Conservation (phyloP, 2,888 invertebrate genomes). For the Leptura quadrifasciata region DNA sequence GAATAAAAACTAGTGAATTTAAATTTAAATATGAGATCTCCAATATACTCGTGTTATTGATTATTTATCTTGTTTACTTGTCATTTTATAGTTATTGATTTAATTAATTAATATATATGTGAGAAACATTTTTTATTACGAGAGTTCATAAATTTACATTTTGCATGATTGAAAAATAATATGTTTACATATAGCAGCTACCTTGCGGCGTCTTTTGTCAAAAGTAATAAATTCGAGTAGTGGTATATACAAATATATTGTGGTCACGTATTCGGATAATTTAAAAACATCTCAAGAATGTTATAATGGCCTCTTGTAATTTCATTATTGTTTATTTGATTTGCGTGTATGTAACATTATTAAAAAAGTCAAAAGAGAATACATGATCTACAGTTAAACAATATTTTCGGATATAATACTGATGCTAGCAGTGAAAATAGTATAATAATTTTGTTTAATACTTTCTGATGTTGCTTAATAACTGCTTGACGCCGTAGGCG, state of each 20-base stretch:
- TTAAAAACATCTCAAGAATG: too few species aligned
- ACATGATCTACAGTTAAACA: too few species aligned
- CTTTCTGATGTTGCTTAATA: too few species aligned
- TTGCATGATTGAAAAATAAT: neutral
- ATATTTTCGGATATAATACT: too few species aligned
- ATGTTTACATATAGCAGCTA: neutral
- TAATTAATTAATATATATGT: conserved; percentile 22
- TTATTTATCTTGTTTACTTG: neutral
- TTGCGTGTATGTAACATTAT: too few species aligned
- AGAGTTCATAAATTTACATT: conserved; percentile 14
- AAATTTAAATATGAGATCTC: neutral
- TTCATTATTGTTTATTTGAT: too few species aligned
- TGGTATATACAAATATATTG: neutral
- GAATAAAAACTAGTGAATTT: conserved; percentile 10
- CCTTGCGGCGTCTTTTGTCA: conserved; percentile 1
- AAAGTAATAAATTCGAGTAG: neutral
- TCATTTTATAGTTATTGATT: conserved; percentile 11
- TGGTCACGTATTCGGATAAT: neutral
- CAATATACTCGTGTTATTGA: neutral
- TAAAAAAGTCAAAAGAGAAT: too few species aligned
- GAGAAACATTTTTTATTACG: neutral
- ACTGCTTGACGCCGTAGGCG: too few species aligned
- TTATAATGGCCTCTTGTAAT: too few species aligned
- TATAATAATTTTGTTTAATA: too few species aligned
- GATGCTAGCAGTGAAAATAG: too few species aligned